A percentile compares a stretch with the other conserved stretches of the same genome.
Evolutionary conservation across 1,140 invertebrate genomes (phyloP).

Genomic region (Papilio polytes): DNA sequence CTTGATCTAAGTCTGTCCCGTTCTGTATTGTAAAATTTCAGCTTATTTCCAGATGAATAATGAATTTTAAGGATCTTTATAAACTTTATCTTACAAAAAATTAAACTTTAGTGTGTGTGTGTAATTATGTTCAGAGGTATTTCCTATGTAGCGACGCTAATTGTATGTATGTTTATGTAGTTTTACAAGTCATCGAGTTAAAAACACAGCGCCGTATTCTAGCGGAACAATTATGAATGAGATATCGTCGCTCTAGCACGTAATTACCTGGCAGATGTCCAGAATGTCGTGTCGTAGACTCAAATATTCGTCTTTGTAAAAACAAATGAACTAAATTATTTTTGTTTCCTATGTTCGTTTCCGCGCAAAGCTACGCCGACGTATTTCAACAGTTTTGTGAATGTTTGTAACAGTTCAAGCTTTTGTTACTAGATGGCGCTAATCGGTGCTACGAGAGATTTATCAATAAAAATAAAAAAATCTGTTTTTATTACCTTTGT

Average conservation of each 20-base stretch:
- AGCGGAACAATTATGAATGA: slow-evolving; percentile 46
- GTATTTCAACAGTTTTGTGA: not conserved
- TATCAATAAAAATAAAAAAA: too few species aligned
- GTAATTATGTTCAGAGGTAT: not conserved
- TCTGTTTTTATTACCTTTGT: too few species aligned
- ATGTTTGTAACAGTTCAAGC: not conserved
- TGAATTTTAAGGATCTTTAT: too few species aligned
- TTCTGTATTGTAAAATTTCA: too few species aligned
- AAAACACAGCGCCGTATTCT: slow-evolving; percentile 16
- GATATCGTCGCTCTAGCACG: slow-evolving; percentile 45
- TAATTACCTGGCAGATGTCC: slow-evolving; percentile 43
- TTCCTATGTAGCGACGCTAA: not conserved
- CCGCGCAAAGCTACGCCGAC: not conserved
- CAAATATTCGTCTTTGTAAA: slow-evolving; percentile 9
- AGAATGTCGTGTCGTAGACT: slow-evolving; percentile 21
- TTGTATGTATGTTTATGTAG: too few species aligned
- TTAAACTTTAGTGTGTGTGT: not conserved
- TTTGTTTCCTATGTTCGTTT: slow-evolving; percentile 9
- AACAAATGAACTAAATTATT: slow-evolving; percentile 5
- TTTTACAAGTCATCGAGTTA: not conserved
- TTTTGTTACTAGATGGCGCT: not conserved
- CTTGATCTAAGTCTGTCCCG: too few species aligned
- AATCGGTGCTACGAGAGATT: not conserved
- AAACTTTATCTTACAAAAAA: too few species aligned
- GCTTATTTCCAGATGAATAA: too few species aligned